These are phyloP conservation scores for Lepus europaeus DNA, from an alignment of 2,113 vertebrate genomes.

Conservation along the genomic window DNA sequence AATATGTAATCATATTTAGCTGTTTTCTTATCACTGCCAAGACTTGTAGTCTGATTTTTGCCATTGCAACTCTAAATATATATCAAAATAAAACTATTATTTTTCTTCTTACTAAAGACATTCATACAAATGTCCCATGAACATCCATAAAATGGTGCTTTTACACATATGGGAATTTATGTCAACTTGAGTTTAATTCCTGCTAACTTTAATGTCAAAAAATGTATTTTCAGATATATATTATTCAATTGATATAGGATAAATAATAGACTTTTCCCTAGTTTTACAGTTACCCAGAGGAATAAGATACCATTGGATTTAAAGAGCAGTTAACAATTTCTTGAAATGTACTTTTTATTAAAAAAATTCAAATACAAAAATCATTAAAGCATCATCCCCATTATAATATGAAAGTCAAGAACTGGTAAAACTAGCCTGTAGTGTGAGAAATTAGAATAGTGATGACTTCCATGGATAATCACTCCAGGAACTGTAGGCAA, in stretches of 20 bases:
- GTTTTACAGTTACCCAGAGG: neutral
- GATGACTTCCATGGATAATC: neutral
- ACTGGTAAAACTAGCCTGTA: neutral
- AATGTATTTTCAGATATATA: conserved; percentile 18
- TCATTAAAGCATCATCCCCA: neutral
- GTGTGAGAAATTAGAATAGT: conserved; percentile 32
- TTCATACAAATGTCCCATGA: neutral
- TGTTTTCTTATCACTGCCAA: neutral
- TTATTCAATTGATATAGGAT: neutral
- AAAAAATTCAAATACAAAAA: conserved; percentile 37
- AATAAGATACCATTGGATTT: neutral
- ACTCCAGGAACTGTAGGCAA: neutral
- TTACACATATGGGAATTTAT: neutral
- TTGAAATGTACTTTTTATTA: neutral
- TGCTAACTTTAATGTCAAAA: neutral
- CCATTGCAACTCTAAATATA: neutral
- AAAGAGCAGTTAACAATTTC: neutral
- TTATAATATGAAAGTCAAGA: conserved; percentile 12
- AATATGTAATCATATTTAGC: neutral
- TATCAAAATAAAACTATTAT: conserved; percentile 9
- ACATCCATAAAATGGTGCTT: conserved; percentile 45
- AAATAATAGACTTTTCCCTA: neutral
- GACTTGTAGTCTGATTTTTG: neutral
- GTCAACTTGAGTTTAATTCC: conserved; percentile 3
- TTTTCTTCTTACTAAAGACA: conserved; percentile 17